These are phyloP conservation scores for Arctocebus calabarensis DNA, from an alignment of 2,797 vertebrate species.

Conservation along the genomic window DNA sequence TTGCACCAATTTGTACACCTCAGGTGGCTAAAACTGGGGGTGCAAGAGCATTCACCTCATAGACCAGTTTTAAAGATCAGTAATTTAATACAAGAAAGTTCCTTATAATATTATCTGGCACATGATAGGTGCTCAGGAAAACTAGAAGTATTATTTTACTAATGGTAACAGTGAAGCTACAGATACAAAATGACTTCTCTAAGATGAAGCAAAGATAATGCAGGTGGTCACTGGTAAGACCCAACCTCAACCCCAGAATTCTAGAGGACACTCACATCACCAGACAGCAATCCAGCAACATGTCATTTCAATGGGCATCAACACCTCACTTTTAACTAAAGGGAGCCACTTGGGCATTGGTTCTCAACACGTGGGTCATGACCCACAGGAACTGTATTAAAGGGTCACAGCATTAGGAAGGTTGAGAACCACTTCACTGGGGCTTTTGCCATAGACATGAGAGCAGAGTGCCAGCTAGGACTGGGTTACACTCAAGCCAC, in stretches of 20 bases:
- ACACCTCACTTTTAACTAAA: background rate
- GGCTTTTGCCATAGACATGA: background rate
- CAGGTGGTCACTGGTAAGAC: background rate
- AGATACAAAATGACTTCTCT: conserved; percentile 18
- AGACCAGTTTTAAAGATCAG: background rate
- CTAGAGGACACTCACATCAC: background rate
- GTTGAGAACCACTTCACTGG: background rate
- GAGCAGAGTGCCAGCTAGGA: background rate
- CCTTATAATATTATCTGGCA: background rate
- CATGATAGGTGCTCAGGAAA: background rate
- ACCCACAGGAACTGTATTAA: too few species aligned
- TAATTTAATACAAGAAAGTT: background rate
- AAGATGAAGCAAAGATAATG: background rate
- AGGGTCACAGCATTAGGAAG: too few species aligned
- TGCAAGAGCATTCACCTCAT: background rate
- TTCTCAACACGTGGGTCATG: too few species aligned
- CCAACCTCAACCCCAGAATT: background rate
- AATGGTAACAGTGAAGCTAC: background rate
- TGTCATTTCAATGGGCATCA: background rate
- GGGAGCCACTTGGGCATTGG: background rate
- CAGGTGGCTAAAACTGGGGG: background rate
- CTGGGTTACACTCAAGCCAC: background rate
- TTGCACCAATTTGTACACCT: background rate
- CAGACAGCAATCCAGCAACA: background rate
- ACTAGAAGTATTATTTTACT: conserved; percentile 23